Conservation (phyloP, 2,888 invertebrate genomes). For the Trilocha varians region DNA sequence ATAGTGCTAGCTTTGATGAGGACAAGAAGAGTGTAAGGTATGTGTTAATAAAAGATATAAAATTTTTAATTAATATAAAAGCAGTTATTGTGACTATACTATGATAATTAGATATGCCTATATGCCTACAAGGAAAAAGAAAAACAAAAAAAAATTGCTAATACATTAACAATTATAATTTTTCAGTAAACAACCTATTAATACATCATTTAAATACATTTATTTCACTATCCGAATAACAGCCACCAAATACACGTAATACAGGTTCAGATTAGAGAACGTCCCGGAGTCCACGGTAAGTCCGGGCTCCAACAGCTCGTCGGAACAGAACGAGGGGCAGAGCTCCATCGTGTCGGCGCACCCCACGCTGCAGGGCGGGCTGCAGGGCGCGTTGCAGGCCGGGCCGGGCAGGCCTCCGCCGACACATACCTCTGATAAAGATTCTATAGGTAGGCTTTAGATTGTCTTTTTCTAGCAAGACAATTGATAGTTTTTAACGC, state of each 20-base stretch:
- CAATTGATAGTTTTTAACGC: too few relatives aligned
- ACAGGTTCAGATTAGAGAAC: slow-evolving; percentile 56
- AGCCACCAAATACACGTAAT: not conserved
- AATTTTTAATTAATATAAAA: too few relatives aligned
- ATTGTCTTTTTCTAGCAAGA: too few relatives aligned
- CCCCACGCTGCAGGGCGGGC: slow-evolving; percentile 22
- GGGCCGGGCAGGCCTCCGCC: too few relatives aligned
- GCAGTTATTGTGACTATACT: too few relatives aligned
- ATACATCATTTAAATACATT: not conserved
- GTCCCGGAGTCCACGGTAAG: slow-evolving; percentile 57
- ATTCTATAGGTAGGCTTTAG: slow-evolving; percentile 10
- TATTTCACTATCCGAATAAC: not conserved
- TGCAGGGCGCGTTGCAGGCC: too few relatives aligned
- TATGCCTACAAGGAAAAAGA: too few relatives aligned
- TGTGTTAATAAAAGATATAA: too few relatives aligned
- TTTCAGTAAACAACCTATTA: too few relatives aligned
- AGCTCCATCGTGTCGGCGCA: slow-evolving; percentile 58
- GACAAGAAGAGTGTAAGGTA: slow-evolving; percentile 82
- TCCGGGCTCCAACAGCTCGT: slow-evolving; percentile 65
- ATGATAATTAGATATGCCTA: too few relatives aligned
- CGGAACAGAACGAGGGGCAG: slow-evolving; percentile 60
- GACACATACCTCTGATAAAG: slow-evolving; percentile 9
- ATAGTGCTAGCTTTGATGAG: slow-evolving; percentile 74
- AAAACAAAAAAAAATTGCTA: too few relatives aligned
- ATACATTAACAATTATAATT: too few relatives aligned